A percentile compares a stretch with the other conserved stretches of the same genome.
Conservation (phyloP, 2,888 invertebrate genomes). For the Metopia argyrocephala region DNA sequence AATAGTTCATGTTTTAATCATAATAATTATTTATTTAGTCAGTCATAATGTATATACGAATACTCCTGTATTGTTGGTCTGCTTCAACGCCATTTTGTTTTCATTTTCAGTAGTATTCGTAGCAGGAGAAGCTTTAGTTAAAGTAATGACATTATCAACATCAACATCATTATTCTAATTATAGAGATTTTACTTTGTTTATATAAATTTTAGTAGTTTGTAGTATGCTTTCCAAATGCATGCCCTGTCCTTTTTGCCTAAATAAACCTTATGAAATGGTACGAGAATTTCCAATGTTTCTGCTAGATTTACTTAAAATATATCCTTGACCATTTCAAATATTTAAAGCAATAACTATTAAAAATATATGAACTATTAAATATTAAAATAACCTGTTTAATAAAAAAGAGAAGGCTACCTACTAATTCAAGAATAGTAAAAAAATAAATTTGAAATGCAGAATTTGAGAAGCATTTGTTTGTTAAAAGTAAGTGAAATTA, state of each 20-base stretch:
- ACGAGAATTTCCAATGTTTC: constrained; percentile 18
- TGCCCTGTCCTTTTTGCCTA: constrained; percentile 13
- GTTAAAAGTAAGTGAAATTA: too few species aligned
- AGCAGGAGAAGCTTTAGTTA: background rate
- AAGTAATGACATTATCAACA: background rate
- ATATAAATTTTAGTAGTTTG: background rate
- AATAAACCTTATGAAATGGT: constrained; percentile 11
- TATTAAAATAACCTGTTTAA: background rate
- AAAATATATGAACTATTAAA: constrained; percentile 9
- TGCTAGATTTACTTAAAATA: constrained; percentile 36
- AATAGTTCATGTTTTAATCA: constrained; percentile 67
- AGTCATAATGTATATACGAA: constrained; percentile 30
- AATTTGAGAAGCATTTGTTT: too few species aligned
- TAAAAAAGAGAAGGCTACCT: background rate
- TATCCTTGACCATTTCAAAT: constrained; percentile 53
- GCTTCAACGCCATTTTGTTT: constrained; percentile 10
- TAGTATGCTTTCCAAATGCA: background rate
- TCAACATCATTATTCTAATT: constrained; percentile 12
- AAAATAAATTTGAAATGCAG: background rate
- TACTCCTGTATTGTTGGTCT: background rate
- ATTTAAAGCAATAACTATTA: constrained; percentile 43
- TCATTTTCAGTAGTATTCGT: constrained; percentile 19
- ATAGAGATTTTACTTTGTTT: background rate
- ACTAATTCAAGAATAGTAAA: background rate
- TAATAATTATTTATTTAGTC: constrained; percentile 71